Evolutionary conservation across 2,888 invertebrate genomes (phyloP).

Genomic region (Acanthosepion esculentum): DNA sequence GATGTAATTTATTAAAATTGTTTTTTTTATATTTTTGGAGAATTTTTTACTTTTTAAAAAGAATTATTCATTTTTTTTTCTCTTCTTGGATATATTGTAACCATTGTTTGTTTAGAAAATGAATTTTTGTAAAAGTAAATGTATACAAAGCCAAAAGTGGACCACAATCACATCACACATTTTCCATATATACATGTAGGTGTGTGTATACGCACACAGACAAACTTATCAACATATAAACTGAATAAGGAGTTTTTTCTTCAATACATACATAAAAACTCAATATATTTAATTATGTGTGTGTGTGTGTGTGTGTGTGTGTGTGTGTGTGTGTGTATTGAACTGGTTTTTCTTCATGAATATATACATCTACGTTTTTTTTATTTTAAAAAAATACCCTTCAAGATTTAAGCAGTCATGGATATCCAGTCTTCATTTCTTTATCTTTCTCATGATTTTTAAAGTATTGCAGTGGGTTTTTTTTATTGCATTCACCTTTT

Average conservation of each 20-base stretch:
- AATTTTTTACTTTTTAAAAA: not conserved
- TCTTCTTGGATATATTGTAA: not conserved
- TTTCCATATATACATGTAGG: not conserved
- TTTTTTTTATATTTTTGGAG: not conserved
- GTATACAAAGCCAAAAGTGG: not conserved
- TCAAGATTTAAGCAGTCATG: too few species aligned
- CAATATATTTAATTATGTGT: not conserved
- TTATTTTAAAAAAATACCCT: too few species aligned
- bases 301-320: not conserved
- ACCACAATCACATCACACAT: not conserved
- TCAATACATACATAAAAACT: too few species aligned
- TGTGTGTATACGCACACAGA: not conserved
- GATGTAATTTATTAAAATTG: not conserved
- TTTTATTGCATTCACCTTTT: too few species aligned
- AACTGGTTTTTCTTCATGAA: too few species aligned
- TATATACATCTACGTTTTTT: too few species aligned
- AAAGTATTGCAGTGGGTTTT: too few species aligned
- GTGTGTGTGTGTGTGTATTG: not conserved
- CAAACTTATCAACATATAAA: not conserved
- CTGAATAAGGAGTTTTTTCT: too few species aligned
- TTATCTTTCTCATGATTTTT: too few species aligned
- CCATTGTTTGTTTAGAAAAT: not conserved
- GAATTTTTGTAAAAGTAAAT: not conserved
- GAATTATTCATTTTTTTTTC: not conserved
- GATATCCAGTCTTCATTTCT: too few species aligned